These are phyloP conservation scores for Ptychoptera contaminata DNA, from an alignment of 2,888 invertebrate genomes.

Conservation along the genomic window DNA sequence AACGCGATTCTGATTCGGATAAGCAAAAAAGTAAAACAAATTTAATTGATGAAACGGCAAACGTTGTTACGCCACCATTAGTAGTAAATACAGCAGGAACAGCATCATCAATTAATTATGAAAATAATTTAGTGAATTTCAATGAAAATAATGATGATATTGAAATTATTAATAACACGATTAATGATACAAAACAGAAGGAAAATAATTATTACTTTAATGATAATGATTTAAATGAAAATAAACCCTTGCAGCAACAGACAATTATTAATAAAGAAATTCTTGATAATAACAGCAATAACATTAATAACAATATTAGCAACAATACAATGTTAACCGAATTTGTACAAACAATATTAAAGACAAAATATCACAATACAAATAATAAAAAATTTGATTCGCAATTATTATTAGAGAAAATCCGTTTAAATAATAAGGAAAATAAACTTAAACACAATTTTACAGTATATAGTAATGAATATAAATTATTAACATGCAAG, in stretches of 20 bases:
- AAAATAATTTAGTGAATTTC: neutral
- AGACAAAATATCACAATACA: constrained; percentile 33
- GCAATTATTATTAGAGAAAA: constrained; percentile 51
- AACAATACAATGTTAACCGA: constrained; percentile 34
- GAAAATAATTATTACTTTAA: constrained; percentile 8
- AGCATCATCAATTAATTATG: too few species aligned
- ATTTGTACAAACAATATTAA: constrained; percentile 40
- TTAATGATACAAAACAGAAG: constrained; percentile 8
- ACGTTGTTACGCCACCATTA: constrained; percentile 5
- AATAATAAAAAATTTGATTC: constrained; percentile 48
- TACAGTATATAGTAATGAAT: constrained; percentile 43
- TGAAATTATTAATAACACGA: constrained; percentile 7
- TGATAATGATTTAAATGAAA: too few species aligned
- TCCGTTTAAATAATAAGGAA: constrained; percentile 27
- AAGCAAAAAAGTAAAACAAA: neutral
- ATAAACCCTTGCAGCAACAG: too few species aligned
- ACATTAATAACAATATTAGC: constrained; percentile 6
- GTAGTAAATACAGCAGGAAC: too few species aligned
- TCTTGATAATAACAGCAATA: too few species aligned
- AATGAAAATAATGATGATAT: constrained; percentile 10
- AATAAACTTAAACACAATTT: constrained; percentile 45
- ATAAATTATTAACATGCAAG: constrained; percentile 49
- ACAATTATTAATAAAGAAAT: neutral
- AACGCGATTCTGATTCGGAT: constrained; percentile 3
- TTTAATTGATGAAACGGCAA: neutral